Conservation (phyloP, 2,888 invertebrate species). For the Zhuqinia jingwanae region DNA sequence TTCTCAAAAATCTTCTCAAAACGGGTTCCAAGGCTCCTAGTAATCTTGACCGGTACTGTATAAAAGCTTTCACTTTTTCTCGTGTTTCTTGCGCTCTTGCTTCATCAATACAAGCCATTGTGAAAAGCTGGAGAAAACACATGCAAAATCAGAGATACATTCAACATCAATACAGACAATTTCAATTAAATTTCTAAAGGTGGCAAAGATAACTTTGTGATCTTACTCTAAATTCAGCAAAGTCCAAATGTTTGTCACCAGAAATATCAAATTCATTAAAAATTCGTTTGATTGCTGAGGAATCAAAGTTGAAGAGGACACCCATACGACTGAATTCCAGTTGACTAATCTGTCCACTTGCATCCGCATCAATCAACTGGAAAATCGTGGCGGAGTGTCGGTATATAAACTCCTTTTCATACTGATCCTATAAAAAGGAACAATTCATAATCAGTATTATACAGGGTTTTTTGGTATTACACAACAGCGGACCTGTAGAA, state of each 20-base stretch:
- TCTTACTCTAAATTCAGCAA: slow-evolving; percentile 75
- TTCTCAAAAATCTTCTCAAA: slow-evolving; percentile 71
- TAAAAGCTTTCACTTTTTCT: slow-evolving; percentile 74
- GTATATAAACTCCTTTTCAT: slow-evolving; percentile 80
- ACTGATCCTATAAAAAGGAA: slow-evolving; percentile 79
- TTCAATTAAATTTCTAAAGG: background rate
- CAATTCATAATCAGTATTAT: no score
- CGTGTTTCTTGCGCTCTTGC: slow-evolving; percentile 73
- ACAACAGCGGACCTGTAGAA: no score
- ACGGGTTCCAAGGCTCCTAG: slow-evolving; percentile 64
- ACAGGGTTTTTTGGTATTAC: no score
- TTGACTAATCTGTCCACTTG: slow-evolving; percentile 79
- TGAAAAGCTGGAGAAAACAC: slow-evolving; percentile 72
- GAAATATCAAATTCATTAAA: slow-evolving; percentile 78
- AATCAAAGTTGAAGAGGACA: slow-evolving; percentile 80
- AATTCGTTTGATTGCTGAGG: slow-evolving; percentile 74
- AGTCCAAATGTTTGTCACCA: slow-evolving; percentile 78
- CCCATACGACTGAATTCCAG: slow-evolving; percentile 80
- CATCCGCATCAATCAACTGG: slow-evolving; percentile 80
- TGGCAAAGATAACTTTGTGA: background rate
- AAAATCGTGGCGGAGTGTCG: slow-evolving; percentile 80
- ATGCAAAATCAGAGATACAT: background rate
- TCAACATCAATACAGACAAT: no score
- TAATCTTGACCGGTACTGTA: slow-evolving; percentile 70
- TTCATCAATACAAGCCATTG: slow-evolving; percentile 79